A percentile compares a stretch with the other conserved stretches of the same genome.
These are phyloP conservation scores for Ptilorrhoa leucosticta DNA, from an alignment of 2,113 vertebrate species.

Conservation along the genomic window DNA sequence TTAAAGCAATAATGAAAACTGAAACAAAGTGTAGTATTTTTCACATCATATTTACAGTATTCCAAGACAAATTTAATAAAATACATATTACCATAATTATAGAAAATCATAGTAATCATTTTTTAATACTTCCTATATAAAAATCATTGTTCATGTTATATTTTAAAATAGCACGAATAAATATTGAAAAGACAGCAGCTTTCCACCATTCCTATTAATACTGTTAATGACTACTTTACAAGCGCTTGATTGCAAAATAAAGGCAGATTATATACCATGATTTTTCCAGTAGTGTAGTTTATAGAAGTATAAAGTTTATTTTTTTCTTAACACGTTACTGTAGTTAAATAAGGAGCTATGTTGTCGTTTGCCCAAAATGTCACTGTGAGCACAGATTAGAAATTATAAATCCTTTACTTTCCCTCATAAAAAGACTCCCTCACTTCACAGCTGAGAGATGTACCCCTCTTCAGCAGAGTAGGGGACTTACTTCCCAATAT, in stretches of 20 bases:
- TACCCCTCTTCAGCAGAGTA: neutral
- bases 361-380: neutral
- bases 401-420: neutral
- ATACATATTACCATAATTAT: neutral
- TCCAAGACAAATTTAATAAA: neutral
- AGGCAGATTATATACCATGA: neutral
- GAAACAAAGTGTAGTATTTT: neutral
- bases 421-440: neutral
- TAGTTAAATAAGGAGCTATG: neutral
- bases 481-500: neutral
- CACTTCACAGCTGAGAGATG: neutral
- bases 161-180: constrained; percentile 13
- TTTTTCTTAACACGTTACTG: neutral
- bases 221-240: constrained; percentile 14
- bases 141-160: neutral
- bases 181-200: neutral
- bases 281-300: constrained; percentile 12
- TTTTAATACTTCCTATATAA: neutral
- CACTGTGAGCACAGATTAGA: neutral
- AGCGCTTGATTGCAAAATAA: constrained; percentile 8
- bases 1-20: neutral
- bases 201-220: neutral
- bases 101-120: neutral
- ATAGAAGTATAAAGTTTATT: neutral
- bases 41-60: neutral